phyloP scores from a whole-genome alignment of 2,888 invertebrate species.

The Caenorhabditis macrosperma region DNA sequence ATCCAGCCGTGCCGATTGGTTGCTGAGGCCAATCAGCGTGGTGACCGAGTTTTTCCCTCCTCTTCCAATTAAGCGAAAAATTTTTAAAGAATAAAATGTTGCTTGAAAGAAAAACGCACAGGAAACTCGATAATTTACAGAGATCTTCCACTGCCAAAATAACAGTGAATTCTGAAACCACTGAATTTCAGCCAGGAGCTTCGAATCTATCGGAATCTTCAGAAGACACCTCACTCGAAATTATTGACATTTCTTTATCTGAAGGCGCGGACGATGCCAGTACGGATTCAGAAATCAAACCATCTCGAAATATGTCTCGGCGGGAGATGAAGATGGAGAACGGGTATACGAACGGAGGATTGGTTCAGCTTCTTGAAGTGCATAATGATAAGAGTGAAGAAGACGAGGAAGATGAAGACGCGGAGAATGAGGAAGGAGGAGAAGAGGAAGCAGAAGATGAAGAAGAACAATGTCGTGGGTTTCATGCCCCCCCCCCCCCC shows the following conservation, averaged over 20 bases:
- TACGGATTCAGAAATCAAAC: slow-evolving; percentile 5
- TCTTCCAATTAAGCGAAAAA: not conserved
- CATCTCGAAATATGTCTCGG: slow-evolving; percentile 25
- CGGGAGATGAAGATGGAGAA: slow-evolving; percentile 23
- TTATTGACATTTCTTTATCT: not conserved
- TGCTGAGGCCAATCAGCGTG: too few species aligned
- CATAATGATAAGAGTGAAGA: slow-evolving; percentile 35
- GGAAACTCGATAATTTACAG: not conserved
- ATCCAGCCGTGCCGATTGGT: too few species aligned
- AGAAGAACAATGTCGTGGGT: slow-evolving; percentile 28
- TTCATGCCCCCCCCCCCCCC: not conserved
- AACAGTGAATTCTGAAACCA: not conserved
- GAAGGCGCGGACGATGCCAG: not conserved
- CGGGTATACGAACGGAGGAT: slow-evolving; percentile 14
- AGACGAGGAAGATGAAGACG: slow-evolving; percentile 23
- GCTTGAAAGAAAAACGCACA: not conserved
- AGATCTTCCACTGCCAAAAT: not conserved
- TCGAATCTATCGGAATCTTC: too few species aligned
- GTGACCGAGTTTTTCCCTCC: not conserved
- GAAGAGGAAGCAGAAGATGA: slow-evolving; percentile 21
- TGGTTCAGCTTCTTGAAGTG: slow-evolving; percentile 40
- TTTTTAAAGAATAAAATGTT: not conserved
- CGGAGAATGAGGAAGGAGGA: slow-evolving; percentile 10
- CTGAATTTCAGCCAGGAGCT: not conserved
- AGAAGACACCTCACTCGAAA: not conserved